A percentile compares a stretch with the other conserved stretches of the same genome.
phyloP scores from a whole-genome alignment of 2,113 vertebrate genomes.

The Actenoides lindsayi region DNA sequence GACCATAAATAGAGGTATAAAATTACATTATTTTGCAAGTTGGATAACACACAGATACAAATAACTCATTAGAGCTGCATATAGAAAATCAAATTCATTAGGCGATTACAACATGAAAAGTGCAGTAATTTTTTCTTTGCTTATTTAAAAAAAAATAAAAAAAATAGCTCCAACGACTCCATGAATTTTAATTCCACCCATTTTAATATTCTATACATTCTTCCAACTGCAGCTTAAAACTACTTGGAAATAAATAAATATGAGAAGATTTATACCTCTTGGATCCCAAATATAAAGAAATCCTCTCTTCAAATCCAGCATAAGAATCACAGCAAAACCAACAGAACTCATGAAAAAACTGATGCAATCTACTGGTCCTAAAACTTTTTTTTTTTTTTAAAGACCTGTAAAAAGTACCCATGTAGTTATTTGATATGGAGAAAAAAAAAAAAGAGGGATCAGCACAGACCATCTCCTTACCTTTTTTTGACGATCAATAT shows the following conservation, averaged over 20 bases:
- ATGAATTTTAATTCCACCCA: neutral
- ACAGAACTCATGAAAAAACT: neutral
- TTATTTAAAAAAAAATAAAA: neutral
- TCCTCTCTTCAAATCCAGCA: neutral
- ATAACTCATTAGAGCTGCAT: neutral
- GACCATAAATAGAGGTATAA: constrained; percentile 46
- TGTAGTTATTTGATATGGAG: neutral
- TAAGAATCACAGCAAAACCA: neutral
- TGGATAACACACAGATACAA: constrained; percentile 10
- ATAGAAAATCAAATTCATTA: constrained; percentile 30
- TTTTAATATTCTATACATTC: neutral
- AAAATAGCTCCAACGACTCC: neutral
- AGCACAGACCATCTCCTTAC: constrained; percentile 75
- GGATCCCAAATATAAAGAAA: neutral
- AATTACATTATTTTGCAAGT: constrained; percentile 45
- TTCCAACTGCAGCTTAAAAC: neutral
- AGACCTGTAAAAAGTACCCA: neutral
- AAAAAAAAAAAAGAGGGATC: neutral
- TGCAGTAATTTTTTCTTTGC: neutral
- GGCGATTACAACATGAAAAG: constrained; percentile 2
- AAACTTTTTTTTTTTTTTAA: neutral
- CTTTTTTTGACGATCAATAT: constrained; percentile 96
- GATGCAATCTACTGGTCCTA: neutral
- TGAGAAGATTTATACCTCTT: neutral
- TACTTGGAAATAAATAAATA: neutral